phyloP scores from a whole-genome alignment of 2,888 invertebrate genomes.

The Brenthis hecate region DNA sequence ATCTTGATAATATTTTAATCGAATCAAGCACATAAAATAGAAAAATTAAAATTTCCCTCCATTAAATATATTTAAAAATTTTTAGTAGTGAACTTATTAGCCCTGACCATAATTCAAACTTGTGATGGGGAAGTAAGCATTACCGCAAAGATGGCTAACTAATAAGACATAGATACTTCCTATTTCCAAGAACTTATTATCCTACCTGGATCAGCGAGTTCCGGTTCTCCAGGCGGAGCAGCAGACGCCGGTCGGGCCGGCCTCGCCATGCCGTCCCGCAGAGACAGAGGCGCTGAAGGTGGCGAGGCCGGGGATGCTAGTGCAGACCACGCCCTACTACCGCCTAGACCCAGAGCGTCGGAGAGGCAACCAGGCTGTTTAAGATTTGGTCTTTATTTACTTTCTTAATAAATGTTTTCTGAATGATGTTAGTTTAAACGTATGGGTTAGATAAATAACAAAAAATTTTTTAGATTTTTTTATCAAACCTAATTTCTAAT shows the following conservation, averaged over 20 bases:
- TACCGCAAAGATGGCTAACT: not conserved
- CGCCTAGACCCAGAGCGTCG: conserved; percentile 85
- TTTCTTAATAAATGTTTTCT: too few relatives aligned
- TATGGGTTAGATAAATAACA: too few relatives aligned
- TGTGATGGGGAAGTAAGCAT: not conserved
- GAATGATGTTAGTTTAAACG: too few relatives aligned
- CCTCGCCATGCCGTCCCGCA: conserved; percentile 35
- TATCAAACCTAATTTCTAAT: too few relatives aligned
- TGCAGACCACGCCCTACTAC: conserved; percentile 72
- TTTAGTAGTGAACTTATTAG: too few relatives aligned
- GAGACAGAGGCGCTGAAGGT: conserved; percentile 54
- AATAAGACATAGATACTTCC: not conserved
- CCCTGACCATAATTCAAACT: too few relatives aligned
- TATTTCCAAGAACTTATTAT: not conserved
- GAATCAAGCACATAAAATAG: too few relatives aligned
- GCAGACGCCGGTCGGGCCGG: conserved; percentile 51
- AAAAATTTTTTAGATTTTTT: too few relatives aligned
- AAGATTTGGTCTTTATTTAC: not conserved
- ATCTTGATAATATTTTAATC: too few relatives aligned
- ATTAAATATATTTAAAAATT: too few relatives aligned
- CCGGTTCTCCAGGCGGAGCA: conserved; percentile 68
- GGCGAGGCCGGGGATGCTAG: conserved; percentile 78
- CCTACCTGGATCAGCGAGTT: conserved; percentile 59
- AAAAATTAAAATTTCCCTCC: too few relatives aligned
- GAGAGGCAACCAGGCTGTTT: conserved; percentile 87